These are phyloP conservation scores for Aphidius colemani DNA, from an alignment of 2,888 invertebrate species.

Conservation along the genomic window DNA sequence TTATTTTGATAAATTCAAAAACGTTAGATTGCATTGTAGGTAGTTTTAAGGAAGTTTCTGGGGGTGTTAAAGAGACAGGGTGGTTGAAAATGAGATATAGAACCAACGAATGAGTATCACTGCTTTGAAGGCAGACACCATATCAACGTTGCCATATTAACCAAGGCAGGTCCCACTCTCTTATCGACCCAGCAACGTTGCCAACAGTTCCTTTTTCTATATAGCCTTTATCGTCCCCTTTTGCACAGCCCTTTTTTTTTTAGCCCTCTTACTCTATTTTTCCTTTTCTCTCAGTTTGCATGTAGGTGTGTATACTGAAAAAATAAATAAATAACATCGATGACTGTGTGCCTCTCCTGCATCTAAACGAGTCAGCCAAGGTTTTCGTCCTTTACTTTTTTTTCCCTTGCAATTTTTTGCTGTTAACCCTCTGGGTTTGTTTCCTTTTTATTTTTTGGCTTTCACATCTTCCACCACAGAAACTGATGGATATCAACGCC, in stretches of 20 bases:
- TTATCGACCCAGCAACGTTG: constrained; percentile 59
- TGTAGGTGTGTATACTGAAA: not conserved
- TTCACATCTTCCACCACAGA: constrained; percentile 26
- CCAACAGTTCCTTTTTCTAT: constrained; percentile 47
- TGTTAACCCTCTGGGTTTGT: constrained; percentile 25
- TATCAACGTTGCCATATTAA: constrained; percentile 52
- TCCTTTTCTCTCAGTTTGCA: constrained; percentile 27
- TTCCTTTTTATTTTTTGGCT: constrained; percentile 13
- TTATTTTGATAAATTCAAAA: too few species aligned
- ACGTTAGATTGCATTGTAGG: too few species aligned
- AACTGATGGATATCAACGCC: constrained; percentile 16
- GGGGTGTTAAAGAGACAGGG: too few species aligned
- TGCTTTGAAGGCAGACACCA: constrained; percentile 51
- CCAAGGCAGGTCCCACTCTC: constrained; percentile 48
- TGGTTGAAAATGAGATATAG: not conserved
- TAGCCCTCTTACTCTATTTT: constrained; percentile 34
- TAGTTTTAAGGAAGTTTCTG: too few species aligned
- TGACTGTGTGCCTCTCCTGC: constrained; percentile 34
- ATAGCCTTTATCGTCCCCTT: constrained; percentile 55
- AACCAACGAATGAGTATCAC: constrained; percentile 45
- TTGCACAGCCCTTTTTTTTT: constrained; percentile 41
- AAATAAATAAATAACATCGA: constrained; percentile 2
- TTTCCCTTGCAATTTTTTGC: constrained; percentile 29
- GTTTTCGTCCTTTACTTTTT: constrained; percentile 30
- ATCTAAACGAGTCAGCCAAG: not conserved